Conservation (phyloP, 2,113 vertebrate genomes). For the Bubalus kerabau region DNA sequence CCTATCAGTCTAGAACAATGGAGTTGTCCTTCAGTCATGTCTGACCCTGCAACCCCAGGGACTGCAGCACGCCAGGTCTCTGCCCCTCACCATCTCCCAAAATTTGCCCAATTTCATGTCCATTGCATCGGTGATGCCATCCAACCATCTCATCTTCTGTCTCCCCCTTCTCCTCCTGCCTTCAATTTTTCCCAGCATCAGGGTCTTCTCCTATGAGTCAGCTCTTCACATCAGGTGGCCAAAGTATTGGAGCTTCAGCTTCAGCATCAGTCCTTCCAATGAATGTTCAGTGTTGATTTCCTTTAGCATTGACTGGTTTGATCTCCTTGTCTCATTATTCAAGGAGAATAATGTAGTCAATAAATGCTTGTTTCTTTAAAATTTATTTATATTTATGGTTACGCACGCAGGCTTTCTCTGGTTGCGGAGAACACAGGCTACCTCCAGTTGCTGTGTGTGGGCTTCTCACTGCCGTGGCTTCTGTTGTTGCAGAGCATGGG, state of each 20-base stretch:
- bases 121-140: background rate
- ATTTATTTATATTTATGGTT: background rate
- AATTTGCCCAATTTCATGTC: background rate
- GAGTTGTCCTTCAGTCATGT: background rate
- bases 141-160: background rate
- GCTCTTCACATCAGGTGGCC: background rate
- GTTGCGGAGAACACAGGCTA: rapidly evolving
- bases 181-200: background rate
- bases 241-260: background rate
- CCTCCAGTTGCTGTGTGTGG: background rate
- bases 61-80: rapidly evolving
- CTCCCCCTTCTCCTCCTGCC: background rate
- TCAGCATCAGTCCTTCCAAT: background rate
- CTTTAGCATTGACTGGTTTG: background rate
- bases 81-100: background rate
- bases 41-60: background rate
- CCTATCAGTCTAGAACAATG: background rate
- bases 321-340: background rate
- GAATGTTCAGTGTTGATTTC: background rate
- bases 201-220: background rate
- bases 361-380: background rate
- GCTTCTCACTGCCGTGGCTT: rapidly evolving
- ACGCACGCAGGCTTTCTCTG: background rate
- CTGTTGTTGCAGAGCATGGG: background rate
- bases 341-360: background rate